phyloP scores from a whole-genome alignment of 2,888 invertebrate species.

The Xylocampa areola region DNA sequence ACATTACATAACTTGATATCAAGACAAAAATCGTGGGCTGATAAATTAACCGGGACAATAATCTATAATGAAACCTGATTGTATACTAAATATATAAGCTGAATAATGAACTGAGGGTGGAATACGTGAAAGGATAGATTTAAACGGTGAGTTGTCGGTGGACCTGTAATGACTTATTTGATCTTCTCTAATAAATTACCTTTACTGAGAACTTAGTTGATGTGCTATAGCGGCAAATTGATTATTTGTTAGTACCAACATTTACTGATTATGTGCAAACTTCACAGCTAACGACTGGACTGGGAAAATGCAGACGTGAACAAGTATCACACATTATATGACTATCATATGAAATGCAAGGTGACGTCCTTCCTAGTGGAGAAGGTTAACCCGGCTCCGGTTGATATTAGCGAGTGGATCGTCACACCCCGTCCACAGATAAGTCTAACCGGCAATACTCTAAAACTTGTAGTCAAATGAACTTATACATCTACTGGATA shows the following conservation, averaged over 20 bases:
- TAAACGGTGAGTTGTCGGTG: conserved; percentile 57
- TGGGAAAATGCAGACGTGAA: conserved; percentile 71
- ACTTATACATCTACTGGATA: conserved; percentile 4
- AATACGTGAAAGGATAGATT: conserved; percentile 51
- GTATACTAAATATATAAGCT: conserved; percentile 47
- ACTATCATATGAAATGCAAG: conserved; percentile 62
- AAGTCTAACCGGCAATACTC: conserved; percentile 67
- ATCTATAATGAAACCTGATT: conserved; percentile 27
- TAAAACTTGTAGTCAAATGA: conserved; percentile 44
- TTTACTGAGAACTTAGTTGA: conserved; percentile 45
- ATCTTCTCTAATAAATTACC: conserved; percentile 35
- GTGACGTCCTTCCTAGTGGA: conserved; percentile 70
- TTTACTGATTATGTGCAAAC: conserved; percentile 75
- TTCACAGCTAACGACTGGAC: conserved; percentile 80
- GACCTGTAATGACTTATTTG: conserved; percentile 46
- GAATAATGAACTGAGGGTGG: conserved; percentile 38
- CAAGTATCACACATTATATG: conserved; percentile 66
- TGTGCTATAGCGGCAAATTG: conserved; percentile 39
- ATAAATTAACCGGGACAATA: conserved; percentile 52
- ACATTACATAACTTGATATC: conserved; percentile 17
- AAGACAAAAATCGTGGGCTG: conserved; percentile 59
- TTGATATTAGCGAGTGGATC: conserved; percentile 71
- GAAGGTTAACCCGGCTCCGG: conserved; percentile 75
- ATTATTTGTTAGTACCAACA: conserved; percentile 29
- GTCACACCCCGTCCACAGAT: conserved; percentile 70